These are phyloP conservation scores for Eunapius fragilis DNA, from an alignment of 37 sponge, comb jelly and placozoan genomes.

Conservation along the genomic window DNA sequence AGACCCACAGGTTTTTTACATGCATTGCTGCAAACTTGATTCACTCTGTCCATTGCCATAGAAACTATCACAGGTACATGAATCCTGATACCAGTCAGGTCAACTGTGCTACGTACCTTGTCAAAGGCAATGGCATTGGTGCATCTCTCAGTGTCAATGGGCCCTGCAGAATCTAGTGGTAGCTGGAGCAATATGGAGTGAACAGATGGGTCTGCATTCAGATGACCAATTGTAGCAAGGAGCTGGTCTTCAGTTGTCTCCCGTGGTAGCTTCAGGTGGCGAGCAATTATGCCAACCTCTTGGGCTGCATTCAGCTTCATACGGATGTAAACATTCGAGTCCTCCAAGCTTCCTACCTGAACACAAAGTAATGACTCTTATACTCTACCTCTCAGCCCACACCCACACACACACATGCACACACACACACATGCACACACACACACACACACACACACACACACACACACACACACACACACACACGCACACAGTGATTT, in stretches of 20 bases:
- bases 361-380: not conserved
- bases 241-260: conserved; percentile 64
- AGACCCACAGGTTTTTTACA: too few relatives aligned
- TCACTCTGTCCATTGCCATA: too few relatives aligned
- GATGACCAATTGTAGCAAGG: conserved; percentile 34
- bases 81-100: too few relatives aligned
- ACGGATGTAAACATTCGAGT: conserved; percentile 95
- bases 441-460: not conserved
- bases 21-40: too few relatives aligned
- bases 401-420: too few relatives aligned
- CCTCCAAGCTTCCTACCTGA: conserved; percentile 85
- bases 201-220: conserved; percentile 78
- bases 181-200: conserved; percentile 94
- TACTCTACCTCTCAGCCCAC: not conserved
- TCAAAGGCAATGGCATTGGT: conserved; percentile 74
- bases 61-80: too few relatives aligned
- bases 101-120: conserved; percentile 11
- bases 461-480: too few relatives aligned
- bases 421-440: not conserved
- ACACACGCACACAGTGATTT: too few relatives aligned
- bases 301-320: conserved; percentile 88
- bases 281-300: conserved; percentile 73
- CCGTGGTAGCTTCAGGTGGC: conserved; percentile 77
- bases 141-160: conserved; percentile 70
- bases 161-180: conserved; percentile 54